Evolutionary conservation across 2,113 vertebrate genomes (phyloP), one percentile per base, ranked within the genome.

Genomic region (Vanacampus margaritifer): DNA sequence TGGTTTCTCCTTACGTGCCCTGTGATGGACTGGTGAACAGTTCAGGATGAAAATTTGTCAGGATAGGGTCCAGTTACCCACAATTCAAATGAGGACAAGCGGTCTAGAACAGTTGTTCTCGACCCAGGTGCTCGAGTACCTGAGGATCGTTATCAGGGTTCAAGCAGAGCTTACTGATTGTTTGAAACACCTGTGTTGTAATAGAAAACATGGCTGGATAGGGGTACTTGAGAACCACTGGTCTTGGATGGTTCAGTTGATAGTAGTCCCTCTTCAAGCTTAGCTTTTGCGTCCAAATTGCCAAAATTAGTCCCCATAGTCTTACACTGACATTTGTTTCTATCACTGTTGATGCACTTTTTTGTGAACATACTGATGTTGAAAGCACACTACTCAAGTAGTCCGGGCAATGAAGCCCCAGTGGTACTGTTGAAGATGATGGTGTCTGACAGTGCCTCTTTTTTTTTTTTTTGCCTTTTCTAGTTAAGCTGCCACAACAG

Each of bases 241-340:
- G n/a, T n/a, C n/a, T n/a, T n/a, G 10, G 21, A 51, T n/a, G n/a
- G 8, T n/a, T 50, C 17, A 14, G 46, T 8, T 50, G 46, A 50
- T 50, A 50, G 1, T 14, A 3, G 16, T 50, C 48, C 21, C 48
- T 51, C 21, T 6, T 3, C 39, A 41, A 41, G 39, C 39, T 41
- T 9, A 80, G 67, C 70, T 79, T 75, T 73, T 72, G 70, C 65
- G 54, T 77, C 10, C 32, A 70, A 58, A 45, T 80, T 70, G 36
- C 39, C 73, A 51, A 41, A 41, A 41, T 41, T 3, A 13, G 39
- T 13, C 10, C 3, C 3, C 11, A 10, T n/a, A n/a, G 48, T 21
- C 7, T n/a, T 8, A 51, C 48, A 7, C 0, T 51, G 48, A 51
- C 48, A 51, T 51, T 51, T 21, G 8, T 51, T 51, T 51, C 21